phyloP scores from a whole-genome alignment of 2,888 invertebrate genomes.

The Dromius quadrimaculatus region DNA sequence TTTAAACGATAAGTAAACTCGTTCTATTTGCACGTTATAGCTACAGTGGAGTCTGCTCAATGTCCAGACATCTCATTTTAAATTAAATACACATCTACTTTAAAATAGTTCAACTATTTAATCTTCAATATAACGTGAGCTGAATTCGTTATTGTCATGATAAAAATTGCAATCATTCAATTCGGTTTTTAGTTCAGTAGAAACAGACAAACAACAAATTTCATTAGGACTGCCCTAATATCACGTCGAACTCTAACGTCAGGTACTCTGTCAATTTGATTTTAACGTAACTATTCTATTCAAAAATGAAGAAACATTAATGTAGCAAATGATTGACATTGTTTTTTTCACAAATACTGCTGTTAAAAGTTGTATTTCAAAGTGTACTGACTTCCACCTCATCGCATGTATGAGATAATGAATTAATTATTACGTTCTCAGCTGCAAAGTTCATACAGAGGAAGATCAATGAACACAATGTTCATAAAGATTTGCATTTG shows the following conservation, averaged over 20 bases:
- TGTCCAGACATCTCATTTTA: conserved; percentile 12
- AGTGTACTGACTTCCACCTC: conserved; percentile 3
- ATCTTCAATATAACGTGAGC: conserved; percentile 12
- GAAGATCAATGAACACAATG: conserved; percentile 29
- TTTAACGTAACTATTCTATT: no score
- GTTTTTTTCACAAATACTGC: no score
- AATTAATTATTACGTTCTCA: conserved; percentile 18
- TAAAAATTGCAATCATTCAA: background rate
- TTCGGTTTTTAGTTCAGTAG: conserved; percentile 2
- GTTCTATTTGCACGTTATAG: conserved; percentile 20
- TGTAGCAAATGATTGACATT: no score
- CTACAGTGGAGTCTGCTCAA: conserved; percentile 16
- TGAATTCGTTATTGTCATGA: no score
- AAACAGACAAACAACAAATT: background rate
- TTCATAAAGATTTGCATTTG: conserved; percentile 37
- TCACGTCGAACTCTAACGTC: no score
- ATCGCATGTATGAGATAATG: conserved; percentile 19
- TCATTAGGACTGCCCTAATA: background rate
- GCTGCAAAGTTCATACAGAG: conserved; percentile 17
- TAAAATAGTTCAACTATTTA: conserved; percentile 22
- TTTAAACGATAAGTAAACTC: conserved; percentile 24
- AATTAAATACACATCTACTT: conserved; percentile 43
- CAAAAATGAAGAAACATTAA: no score
- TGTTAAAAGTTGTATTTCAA: background rate
- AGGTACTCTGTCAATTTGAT: no score